These are phyloP conservation scores for Heterodera filipjevi DNA, from an alignment of 2,888 invertebrate genomes.

Conservation along the genomic window DNA sequence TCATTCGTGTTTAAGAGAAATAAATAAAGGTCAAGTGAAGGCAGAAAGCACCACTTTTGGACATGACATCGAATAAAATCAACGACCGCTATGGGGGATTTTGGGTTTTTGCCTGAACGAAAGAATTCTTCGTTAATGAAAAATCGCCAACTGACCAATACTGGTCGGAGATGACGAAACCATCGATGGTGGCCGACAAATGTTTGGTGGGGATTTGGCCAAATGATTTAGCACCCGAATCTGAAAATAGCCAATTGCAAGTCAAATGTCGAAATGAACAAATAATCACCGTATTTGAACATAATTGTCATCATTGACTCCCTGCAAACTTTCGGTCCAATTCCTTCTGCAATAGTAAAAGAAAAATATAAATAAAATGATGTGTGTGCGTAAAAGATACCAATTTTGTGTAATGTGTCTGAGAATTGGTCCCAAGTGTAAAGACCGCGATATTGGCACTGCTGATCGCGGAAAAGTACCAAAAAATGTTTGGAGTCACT, in stretches of 20 bases:
- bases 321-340: constrained; percentile 89
- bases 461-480: constrained; percentile 93
- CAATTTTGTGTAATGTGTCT: constrained; percentile 66
- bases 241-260: not conserved
- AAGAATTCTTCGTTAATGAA: not conserved
- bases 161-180: constrained; percentile 96
- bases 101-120: constrained; percentile 80
- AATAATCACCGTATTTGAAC: constrained; percentile 82
- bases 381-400: not conserved
- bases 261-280: not conserved
- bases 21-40: not conserved
- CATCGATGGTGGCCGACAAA: constrained; percentile 98
- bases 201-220: constrained; percentile 96
- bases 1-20: not conserved
- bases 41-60: not conserved
- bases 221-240: constrained; percentile 97
- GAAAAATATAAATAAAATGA: not conserved
- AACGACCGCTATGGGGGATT: constrained; percentile 59
- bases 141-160: constrained; percentile 75
- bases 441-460: constrained; percentile 94
- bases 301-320: constrained; percentile 98
- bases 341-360: constrained; percentile 74
- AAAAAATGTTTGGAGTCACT: constrained; percentile 97
- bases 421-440: constrained; percentile 85
- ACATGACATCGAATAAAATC: not conserved